Conservation (phyloP, 1,140 invertebrate species). For the Meloidogyne hapla region DNA sequence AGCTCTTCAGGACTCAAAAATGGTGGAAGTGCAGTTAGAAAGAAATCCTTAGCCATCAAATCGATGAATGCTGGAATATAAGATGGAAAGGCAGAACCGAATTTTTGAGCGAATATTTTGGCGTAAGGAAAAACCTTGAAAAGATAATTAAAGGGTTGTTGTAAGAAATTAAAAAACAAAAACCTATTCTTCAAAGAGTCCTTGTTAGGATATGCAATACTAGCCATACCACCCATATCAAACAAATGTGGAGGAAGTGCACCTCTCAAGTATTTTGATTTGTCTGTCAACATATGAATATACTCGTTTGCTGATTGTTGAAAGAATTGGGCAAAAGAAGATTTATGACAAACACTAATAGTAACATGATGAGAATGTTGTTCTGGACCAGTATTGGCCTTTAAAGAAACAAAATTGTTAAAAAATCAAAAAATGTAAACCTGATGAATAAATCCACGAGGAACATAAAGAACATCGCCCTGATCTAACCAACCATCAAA, state of each 20-base stretch:
- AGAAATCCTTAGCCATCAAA: constrained; percentile 35
- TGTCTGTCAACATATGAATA: constrained; percentile 19
- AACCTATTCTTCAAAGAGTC: constrained; percentile 35
- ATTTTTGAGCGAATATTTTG: constrained; percentile 33
- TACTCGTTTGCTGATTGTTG: constrained; percentile 15
- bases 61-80: constrained; percentile 39
- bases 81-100: constrained; percentile 14
- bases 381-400: constrained; percentile 29
- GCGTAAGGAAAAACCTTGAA: constrained; percentile 24
- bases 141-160: background rate
- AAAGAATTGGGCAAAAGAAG: constrained; percentile 36
- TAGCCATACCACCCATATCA: constrained; percentile 35
- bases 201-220: constrained; percentile 35
- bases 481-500: constrained; percentile 76
- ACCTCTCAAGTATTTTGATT: constrained; percentile 17
- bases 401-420: constrained; percentile 24
- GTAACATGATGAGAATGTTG: constrained; percentile 40
- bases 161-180: too few relatives aligned
- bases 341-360: constrained; percentile 41
- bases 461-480: constrained; percentile 46
- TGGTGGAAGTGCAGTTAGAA: constrained; percentile 38
- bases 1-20: constrained; percentile 31
- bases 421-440: constrained; percentile 3
- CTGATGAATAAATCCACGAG: constrained; percentile 46
- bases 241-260: constrained; percentile 32